phyloP scores from a whole-genome alignment of 2,797 vertebrate species.

The Micromesistius poutassou region DNA sequence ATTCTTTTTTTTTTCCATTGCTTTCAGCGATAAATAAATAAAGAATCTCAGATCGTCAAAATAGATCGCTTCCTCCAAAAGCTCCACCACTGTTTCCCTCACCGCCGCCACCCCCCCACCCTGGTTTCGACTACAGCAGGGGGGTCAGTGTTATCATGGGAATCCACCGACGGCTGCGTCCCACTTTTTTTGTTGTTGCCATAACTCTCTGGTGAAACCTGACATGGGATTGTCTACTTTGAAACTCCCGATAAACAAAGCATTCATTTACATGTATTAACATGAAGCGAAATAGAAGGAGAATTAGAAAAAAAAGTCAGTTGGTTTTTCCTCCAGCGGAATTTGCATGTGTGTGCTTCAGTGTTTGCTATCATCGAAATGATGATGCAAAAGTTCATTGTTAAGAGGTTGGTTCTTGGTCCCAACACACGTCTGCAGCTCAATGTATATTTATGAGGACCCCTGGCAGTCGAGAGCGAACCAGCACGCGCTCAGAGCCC shows the following conservation, averaged over 20 bases:
- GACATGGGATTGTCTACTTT: not conserved
- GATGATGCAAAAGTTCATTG: conserved; percentile 70
- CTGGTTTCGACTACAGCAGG: too few species aligned
- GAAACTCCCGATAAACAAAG: conserved; percentile 72
- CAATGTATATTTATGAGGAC: conserved; percentile 78
- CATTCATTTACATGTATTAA: conserved; percentile 76
- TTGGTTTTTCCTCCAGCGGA: conserved; percentile 17
- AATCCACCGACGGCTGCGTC: not conserved
- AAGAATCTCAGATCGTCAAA: conserved; percentile 33
- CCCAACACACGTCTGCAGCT: conserved; percentile 68
- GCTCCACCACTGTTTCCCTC: conserved; percentile 31
- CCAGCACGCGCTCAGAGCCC: conserved; percentile 57
- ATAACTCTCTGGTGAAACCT: not conserved
- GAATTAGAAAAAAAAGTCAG: conserved; percentile 6
- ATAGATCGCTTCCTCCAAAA: conserved; percentile 52
- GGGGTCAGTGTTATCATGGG: not conserved
- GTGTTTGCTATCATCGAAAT: conserved; percentile 60
- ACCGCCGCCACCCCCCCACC: too few species aligned
- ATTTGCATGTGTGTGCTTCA: conserved; percentile 40
- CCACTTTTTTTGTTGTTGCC: not conserved
- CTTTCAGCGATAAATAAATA: not conserved
- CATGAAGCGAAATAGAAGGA: conserved; percentile 48
- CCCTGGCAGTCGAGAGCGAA: conserved; percentile 67
- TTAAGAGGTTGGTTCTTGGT: conserved; percentile 75
- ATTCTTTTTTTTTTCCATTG: not conserved